Percentiles rank a stretch among this genome's conserved stretches.
phyloP scores from a whole-genome alignment of 1,140 invertebrate species.

The Lucilia cuprina region DNA sequence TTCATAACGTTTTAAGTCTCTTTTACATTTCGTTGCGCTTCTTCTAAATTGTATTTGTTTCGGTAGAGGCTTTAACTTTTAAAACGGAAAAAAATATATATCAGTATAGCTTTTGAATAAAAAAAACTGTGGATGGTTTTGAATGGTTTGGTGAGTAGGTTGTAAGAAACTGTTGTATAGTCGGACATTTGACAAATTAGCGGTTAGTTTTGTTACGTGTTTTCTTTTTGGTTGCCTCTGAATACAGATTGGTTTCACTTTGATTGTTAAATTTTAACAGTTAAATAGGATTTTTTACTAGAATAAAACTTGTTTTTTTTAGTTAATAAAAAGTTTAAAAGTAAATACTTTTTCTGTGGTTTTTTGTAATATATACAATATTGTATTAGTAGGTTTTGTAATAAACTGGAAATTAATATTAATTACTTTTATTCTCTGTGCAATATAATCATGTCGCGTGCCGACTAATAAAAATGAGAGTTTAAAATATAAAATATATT shows the following conservation, averaged over 20 bases:
- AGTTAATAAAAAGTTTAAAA: not conserved
- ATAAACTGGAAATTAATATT: not conserved
- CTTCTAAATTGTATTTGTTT: not conserved
- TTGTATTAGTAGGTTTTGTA: not conserved
- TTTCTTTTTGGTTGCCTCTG: not conserved
- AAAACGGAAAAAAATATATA: not conserved
- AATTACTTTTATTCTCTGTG: not conserved
- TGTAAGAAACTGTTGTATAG: not conserved
- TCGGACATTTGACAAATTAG: conserved; percentile 35
- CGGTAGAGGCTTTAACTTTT: not conserved
- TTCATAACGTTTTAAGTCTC: not conserved
- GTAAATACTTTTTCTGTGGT: not conserved
- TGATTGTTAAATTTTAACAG: not conserved
- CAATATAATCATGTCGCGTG: not conserved
- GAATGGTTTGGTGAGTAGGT: not conserved
- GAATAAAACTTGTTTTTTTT: not conserved
- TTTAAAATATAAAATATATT: no score
- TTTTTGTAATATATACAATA: not conserved
- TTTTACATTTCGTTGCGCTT: not conserved
- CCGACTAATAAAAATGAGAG: not conserved
- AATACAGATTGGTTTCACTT: conserved; percentile 22
- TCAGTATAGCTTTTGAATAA: not conserved
- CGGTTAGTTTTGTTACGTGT: not conserved
- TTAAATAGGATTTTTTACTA: not conserved
- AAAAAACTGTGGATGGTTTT: not conserved